Evolutionary conservation across 1,140 invertebrate genomes (phyloP), one percentile per base, ranked within the genome.

Genomic region (Hyles vespertilio): DNA sequence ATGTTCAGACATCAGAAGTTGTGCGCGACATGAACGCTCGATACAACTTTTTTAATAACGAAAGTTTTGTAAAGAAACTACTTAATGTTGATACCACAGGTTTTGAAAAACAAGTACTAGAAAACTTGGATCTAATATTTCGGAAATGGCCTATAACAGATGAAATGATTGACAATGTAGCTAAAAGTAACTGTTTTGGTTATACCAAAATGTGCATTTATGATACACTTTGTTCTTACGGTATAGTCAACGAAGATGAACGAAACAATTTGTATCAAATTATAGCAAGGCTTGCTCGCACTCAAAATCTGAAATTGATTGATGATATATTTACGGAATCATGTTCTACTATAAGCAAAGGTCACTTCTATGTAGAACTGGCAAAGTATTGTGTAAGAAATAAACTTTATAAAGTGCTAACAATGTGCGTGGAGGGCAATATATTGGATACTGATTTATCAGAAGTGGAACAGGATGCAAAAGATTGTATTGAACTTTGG

Each of bases 111-210:
- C 64, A 82, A 55, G 75, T 89, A 10, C 63, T 89, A 34, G 83
- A 89, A 43, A 83, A 84, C 58, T 70, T 92, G 47, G 84, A 90
- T 57, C 77, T 79, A 12, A 77, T 90, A 46, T 91, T 93, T 72
- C 74, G 83, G 40, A 87, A 87, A 56, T 91, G 91, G 76, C 65
- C 90, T 48, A 92, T 94, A 50, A 90, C 87, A 5, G 58, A 90
- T 34, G 84, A 92, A 54, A 93, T 94, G 92, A 86, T 93, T 58
- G 77, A 89, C 43, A 74, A 52, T 48, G 82, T 92, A 56, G 76
- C 89, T 32, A 78, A 74, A 9, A 89, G 86, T 48, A 77, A 86
- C 64, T 91, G 87, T 63, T 90, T 89, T 72, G 65, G 68, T 57
- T 89, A 90, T 46, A 84, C 89, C 7, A 92, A 91, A 74, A 77